These are phyloP conservation scores for Hedychridium roseum DNA, from an alignment of 2,888 invertebrate species.

Conservation along the genomic window DNA sequence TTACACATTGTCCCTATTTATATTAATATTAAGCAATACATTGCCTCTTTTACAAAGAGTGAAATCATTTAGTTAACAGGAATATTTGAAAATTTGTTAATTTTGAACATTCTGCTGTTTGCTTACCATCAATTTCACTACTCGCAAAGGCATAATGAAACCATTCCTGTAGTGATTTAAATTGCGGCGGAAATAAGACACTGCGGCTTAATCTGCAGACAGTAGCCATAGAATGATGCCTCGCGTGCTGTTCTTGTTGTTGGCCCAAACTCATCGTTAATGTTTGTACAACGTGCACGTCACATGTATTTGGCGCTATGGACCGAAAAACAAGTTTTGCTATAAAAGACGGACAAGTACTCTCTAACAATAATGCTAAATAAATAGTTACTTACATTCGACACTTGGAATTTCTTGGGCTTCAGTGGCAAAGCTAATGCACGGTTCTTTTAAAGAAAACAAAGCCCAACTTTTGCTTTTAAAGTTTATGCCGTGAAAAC, in stretches of 20 bases:
- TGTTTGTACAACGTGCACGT: conserved; percentile 88
- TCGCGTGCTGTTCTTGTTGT: conserved; percentile 69
- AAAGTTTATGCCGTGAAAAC: conserved; percentile 97
- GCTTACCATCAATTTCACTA: conserved; percentile 92
- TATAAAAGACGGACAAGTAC: not conserved
- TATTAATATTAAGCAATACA: not conserved
- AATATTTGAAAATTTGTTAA: too few species aligned
- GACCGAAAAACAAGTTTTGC: conserved; percentile 16
- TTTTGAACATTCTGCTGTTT: too few species aligned
- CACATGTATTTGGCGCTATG: conserved; percentile 67
- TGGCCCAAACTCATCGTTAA: conserved; percentile 88
- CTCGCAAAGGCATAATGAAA: conserved; percentile 96
- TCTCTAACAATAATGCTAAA: not conserved
- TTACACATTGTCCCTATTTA: not conserved
- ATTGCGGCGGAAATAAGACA: conserved; percentile 94
- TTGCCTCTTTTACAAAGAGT: conserved; percentile 1
- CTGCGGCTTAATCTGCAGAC: conserved; percentile 92
- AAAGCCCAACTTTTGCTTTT: conserved; percentile 95
- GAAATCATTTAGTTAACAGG: not conserved
- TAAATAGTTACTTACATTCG: conserved; percentile 65
- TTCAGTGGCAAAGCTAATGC: conserved; percentile 91
- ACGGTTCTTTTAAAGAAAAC: conserved; percentile 91
- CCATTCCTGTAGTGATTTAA: conserved; percentile 94
- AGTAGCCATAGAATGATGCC: conserved; percentile 92
- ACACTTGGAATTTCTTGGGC: conserved; percentile 84